Evolutionary conservation across 2,888 invertebrate species (phyloP).

Genomic region (Hyppa rectilinea): DNA sequence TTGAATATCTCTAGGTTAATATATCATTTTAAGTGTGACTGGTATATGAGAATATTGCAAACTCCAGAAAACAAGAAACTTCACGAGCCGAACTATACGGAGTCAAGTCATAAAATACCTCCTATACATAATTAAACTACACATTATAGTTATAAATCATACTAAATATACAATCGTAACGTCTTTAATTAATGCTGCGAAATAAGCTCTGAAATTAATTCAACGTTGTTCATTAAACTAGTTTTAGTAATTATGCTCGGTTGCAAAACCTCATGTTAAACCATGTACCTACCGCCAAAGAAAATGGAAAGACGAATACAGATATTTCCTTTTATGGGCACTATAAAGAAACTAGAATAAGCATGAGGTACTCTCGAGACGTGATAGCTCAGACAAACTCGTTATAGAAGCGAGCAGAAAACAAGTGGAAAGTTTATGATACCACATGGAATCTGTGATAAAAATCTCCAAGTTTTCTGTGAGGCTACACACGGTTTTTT

Average conservation of each 20-base stretch:
- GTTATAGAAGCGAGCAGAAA: constrained; percentile 46
- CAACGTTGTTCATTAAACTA: constrained; percentile 35
- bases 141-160: constrained; percentile 27
- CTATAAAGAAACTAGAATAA: constrained; percentile 61
- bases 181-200: constrained; percentile 15
- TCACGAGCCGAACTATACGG: constrained; percentile 6
- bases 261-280: constrained; percentile 10
- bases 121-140: constrained; percentile 25
- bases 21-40: not conserved
- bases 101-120: constrained; percentile 3
- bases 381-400: constrained; percentile 49
- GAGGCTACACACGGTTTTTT: not conserved
- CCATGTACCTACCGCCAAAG: constrained; percentile 6
- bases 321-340: constrained; percentile 49
- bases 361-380: constrained; percentile 43
- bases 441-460: constrained; percentile 34
- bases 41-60: constrained; percentile 15
- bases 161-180: constrained; percentile 21
- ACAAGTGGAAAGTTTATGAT: constrained; percentile 55
- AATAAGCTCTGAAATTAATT: constrained; percentile 34
- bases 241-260: constrained; percentile 2
- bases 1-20: not conserved
- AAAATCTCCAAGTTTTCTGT: constrained; percentile 34
- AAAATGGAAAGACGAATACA: constrained; percentile 31
- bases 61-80: constrained; percentile 15